Evolutionary conservation across 1,140 invertebrate species (phyloP), one percentile per base, ranked within the genome.

Genomic region (Diuraphis noxia): DNA sequence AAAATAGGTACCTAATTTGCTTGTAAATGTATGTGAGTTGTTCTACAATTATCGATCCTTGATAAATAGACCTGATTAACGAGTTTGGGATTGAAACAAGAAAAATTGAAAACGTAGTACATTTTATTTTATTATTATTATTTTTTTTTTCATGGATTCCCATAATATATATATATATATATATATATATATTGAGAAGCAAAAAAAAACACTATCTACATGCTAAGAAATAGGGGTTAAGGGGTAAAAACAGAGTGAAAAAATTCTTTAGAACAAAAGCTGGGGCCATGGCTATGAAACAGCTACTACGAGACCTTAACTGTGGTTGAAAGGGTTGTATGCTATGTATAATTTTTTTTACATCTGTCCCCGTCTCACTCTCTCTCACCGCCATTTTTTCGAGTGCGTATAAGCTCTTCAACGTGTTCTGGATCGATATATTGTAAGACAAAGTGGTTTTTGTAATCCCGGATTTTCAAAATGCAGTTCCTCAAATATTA

Each of bases 261-360:
- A 89, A 89, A 89, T 41, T 89, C 88, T 72, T 46, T 77, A 77
- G 63, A 79, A 89, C 88, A 89, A 89, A 89, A 89, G 56, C 63
- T 46, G 43, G 56, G 41, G 38, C 84, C n/a, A 46, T 72, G 88
- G n/a, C 43, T 25, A 77, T 89, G 88, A 89, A 89, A 89, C 88
- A 89, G 56, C 40, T 34, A 77, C 88, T 79, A n/a, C 43, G 56
- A 30, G 40, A 41, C n/a, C 56, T 77, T 8, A 30, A 23, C 88
- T 77, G 88, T 4, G 40, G 88, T 89, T 89, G 63, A 89, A 88
- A 88, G 87, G 87, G 87, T 63, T 88, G 23, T 87, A 38, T 40
- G 49, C 36, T 40, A 41, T 41, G 63, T 89, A 89, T 72, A 72
- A 34, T 89, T 89, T 89, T 77, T 72, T 89, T 41, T 63, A 6